These are phyloP conservation scores for Condylura cristata DNA, from an alignment of 2,113 vertebrate species.

Conservation along the genomic window DNA sequence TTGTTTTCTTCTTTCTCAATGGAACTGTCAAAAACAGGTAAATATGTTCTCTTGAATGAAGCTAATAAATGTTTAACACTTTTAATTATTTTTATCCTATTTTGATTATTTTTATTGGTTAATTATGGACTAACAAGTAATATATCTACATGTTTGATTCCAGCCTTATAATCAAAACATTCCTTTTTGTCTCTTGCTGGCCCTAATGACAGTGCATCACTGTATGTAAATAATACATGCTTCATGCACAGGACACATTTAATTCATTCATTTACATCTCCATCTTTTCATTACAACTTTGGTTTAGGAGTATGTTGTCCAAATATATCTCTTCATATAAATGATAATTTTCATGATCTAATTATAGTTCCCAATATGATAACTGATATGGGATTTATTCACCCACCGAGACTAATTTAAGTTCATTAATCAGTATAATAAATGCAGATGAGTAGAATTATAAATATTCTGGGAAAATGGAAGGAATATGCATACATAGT, in stretches of 20 bases:
- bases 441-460: slow-evolving; percentile 47
- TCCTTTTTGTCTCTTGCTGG: background rate
- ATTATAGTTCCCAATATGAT: slow-evolving; percentile 51
- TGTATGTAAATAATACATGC: background rate
- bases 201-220: background rate
- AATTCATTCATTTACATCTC: slow-evolving; percentile 34
- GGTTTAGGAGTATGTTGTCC: background rate
- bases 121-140: background rate
- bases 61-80: background rate
- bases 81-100: background rate
- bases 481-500: slow-evolving; percentile 40
- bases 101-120: background rate
- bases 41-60: background rate
- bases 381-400: slow-evolving; percentile 55
- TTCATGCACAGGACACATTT: background rate
- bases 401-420: slow-evolving; percentile 49
- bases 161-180: background rate
- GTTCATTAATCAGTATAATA: slow-evolving; percentile 66
- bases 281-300: slow-evolving; percentile 13
- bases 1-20: background rate
- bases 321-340: slow-evolving; percentile 41
- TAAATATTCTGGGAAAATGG: slow-evolving; percentile 45
- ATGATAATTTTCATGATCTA: slow-evolving; percentile 42
- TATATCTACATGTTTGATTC: background rate
- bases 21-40: background rate